phyloP scores from a whole-genome alignment of 64 coral and sea anemone genomes.

The Anthopleura sola region DNA sequence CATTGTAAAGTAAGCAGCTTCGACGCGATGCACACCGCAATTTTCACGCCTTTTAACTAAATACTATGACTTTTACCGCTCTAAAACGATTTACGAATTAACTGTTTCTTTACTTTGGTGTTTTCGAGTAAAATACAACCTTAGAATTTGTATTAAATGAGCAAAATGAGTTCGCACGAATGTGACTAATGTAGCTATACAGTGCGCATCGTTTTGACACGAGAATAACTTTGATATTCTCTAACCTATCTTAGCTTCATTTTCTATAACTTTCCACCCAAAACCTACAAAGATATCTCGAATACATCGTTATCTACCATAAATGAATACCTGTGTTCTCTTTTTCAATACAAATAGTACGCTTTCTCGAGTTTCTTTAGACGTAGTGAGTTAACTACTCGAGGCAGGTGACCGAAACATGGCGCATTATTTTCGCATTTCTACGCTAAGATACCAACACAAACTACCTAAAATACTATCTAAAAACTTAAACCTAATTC shows the following conservation, averaged over 20 bases:
- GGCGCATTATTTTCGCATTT: not conserved
- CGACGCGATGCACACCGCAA: not conserved
- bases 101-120: not conserved
- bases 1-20: not conserved
- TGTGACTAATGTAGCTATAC: not conserved
- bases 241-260: not conserved
- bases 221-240: not conserved
- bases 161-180: not conserved
- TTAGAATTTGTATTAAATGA: not conserved
- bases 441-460: not conserved
- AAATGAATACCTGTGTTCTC: not conserved
- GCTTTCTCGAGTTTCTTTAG: conserved; percentile 6
- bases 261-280: too few species aligned
- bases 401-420: not conserved
- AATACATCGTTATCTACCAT: not conserved
- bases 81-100: not conserved
- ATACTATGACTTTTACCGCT: not conserved
- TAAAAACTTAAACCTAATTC: not conserved
- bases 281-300: not conserved
- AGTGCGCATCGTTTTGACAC: not conserved
- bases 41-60: not conserved
- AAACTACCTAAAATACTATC: not conserved
- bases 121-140: not conserved
- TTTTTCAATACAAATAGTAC: not conserved
- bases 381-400: not conserved